phyloP scores from a whole-genome alignment of 2,113 vertebrate species.

The Melierax canorus region DNA sequence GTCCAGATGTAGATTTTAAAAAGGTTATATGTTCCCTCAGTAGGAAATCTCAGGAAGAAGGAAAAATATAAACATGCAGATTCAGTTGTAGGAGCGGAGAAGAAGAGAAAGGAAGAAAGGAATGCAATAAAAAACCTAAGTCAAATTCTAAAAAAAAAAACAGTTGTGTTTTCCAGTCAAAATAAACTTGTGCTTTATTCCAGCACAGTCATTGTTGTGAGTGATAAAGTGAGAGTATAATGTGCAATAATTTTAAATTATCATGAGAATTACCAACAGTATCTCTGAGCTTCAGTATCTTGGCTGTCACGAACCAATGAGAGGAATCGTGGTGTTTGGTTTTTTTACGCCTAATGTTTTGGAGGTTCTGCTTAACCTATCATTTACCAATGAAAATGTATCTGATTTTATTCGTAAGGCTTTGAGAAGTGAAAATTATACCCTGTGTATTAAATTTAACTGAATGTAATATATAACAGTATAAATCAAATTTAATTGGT shows the following conservation, averaged over 20 bases:
- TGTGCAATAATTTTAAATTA: neutral
- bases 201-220: neutral
- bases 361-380: constrained; percentile 30
- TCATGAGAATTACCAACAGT: neutral
- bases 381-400: constrained; percentile 12
- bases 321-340: neutral
- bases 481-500: constrained; percentile 56
- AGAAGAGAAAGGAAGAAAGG: neutral
- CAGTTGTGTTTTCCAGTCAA: neutral
- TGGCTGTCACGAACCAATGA: neutral
- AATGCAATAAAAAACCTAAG: neutral
- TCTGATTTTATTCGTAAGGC: constrained; percentile 9
- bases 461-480: neutral
- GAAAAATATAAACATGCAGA: neutral
- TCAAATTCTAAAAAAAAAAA: neutral
- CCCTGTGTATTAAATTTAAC: constrained; percentile 24
- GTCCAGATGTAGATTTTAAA: neutral
- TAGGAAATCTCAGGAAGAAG: neutral
- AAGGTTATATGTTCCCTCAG: neutral
- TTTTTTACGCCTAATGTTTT: neutral
- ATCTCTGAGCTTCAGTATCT: neutral
- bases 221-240: neutral
- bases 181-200: constrained; percentile 3
- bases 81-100: neutral
- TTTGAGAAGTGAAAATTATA: constrained; percentile 39